A percentile compares a stretch with the other conserved stretches of the same genome.
Conservation (phyloP, 2,888 invertebrate genomes). For the Diarsia rubi region DNA sequence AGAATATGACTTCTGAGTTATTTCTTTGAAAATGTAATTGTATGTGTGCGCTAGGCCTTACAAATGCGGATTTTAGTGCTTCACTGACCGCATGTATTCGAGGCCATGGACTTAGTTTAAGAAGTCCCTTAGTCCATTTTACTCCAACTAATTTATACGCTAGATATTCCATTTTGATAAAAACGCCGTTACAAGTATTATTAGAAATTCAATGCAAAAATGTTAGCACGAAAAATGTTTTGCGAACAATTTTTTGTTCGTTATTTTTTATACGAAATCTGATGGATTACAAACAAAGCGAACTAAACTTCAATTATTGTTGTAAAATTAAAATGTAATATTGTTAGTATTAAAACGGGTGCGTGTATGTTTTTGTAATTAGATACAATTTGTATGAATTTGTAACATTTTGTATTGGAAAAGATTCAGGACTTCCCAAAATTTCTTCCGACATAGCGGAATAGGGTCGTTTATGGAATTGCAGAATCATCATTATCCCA, state of each 20-base stretch:
- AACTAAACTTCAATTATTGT: constrained; percentile 8
- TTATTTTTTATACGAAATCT: constrained; percentile 58
- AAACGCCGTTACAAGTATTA: constrained; percentile 58
- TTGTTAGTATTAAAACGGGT: constrained; percentile 49
- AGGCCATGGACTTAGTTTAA: constrained; percentile 12
- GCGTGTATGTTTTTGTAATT: constrained; percentile 61
- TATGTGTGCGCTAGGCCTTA: constrained; percentile 37
- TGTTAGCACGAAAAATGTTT: constrained; percentile 53
- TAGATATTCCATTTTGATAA: constrained; percentile 58
- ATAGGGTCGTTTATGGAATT: neutral
- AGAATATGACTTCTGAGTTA: neutral
- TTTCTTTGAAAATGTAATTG: neutral
- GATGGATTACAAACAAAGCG: constrained; percentile 1
- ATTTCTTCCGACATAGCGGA: constrained; percentile 44
- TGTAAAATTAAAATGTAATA: constrained; percentile 10
- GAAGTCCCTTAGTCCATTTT: constrained; percentile 29
- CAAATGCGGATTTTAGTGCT: neutral
- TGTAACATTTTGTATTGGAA: constrained; percentile 53
- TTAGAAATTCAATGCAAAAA: constrained; percentile 41
- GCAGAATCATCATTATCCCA: neutral
- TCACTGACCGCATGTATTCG: constrained; percentile 12
- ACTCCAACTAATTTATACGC: constrained; percentile 55
- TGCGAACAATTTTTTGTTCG: constrained; percentile 50
- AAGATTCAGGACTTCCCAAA: constrained; percentile 38
- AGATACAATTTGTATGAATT: constrained; percentile 63